Base-by-base conservation (phyloP, 2,113 vertebrate genomes). In the Xiphias gladius region DNA sequence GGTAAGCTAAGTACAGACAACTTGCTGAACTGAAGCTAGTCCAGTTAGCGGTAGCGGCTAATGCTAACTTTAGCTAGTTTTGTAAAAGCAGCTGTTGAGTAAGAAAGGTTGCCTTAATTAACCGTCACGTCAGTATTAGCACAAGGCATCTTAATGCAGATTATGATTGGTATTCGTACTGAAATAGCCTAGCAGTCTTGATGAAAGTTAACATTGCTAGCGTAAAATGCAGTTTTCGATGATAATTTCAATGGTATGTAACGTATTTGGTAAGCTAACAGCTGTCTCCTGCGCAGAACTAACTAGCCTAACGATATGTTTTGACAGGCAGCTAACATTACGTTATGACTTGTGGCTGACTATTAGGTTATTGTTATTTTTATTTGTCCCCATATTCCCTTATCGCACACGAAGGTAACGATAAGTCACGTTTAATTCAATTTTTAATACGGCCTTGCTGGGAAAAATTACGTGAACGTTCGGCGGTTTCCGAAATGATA, bases 1-100 rank as follows among this genome's bases (percentile, higher is more conserved):
- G 83, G 87, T 87, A 67, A 55, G 32, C 50, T 57, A 24, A 69
- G 43, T 35, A 48, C 20, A 4, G 37, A 41, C 50, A 43, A 71
- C 22, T 48, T 5, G 46, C 41, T 26, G 35, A 24, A 50, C 26
- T 17, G 10, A 13, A 16, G 67, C 54, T 81, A 66, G 73, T 11
- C 0, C 28, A 1, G 66, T 22, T 68, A 68, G 28, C 28, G 7
- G 1, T 69, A 68, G 57, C 39, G n/a, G 68, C 68, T 80, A 69
- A 63, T 37, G 73, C 41, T 88, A 84, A 63, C 1, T 55, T 11
- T 73, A 76, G 43, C 59, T 59, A 35, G 19, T 13, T 12, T 26
- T 57, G 10, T 26, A 26, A 20, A 3, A n/a, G 5, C n/a, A 46
- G 39, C 30, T 16, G 10, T 52, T 16, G 0, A 41, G 9, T 30